Percentiles rank a stretch among this genome's conserved stretches.
These are phyloP conservation scores for Nesidiocoris tenuis DNA, from an alignment of 2,888 invertebrate genomes.

Conservation along the genomic window DNA sequence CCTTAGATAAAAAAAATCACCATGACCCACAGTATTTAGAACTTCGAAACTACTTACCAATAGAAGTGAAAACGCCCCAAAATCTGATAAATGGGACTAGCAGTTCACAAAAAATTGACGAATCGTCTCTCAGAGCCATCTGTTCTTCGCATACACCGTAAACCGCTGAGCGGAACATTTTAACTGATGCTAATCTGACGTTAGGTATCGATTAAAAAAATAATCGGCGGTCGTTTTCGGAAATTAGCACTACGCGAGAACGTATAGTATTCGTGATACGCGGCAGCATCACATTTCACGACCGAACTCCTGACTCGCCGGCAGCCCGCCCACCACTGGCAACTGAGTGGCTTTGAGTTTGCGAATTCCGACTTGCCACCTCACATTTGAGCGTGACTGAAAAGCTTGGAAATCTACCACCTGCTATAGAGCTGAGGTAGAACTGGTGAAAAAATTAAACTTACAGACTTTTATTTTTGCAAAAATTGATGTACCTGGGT, in stretches of 20 bases:
- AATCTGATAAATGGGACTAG: conserved; percentile 53
- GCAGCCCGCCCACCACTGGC: conserved; percentile 36
- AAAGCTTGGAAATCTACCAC: too few relatives aligned
- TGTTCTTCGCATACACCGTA: conserved; percentile 50
- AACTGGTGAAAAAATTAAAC: too few relatives aligned
- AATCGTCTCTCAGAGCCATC: conserved; percentile 46
- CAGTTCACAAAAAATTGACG: conserved; percentile 52
- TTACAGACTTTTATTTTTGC: too few relatives aligned
- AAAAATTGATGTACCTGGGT: too few relatives aligned
- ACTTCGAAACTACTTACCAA: conserved; percentile 53
- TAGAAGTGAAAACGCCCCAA: conserved; percentile 54
- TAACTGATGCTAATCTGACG: background rate
- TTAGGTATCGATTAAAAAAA: background rate
- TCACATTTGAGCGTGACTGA: too few relatives aligned
- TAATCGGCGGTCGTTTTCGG: background rate
- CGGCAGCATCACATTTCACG: conserved; percentile 32
- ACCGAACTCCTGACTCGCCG: conserved; percentile 9
- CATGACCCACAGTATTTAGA: too few relatives aligned
- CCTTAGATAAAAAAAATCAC: too few relatives aligned
- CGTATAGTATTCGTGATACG: background rate
- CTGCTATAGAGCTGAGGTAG: too few relatives aligned
- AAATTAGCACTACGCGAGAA: background rate
- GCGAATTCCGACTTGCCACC: too few relatives aligned
- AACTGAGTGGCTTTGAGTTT: too few relatives aligned
- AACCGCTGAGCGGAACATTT: conserved; percentile 47